phyloP scores from a whole-genome alignment of 37 sponge, comb jelly and placozoan genomes.

The Chondrilla cf. caribensis region DNA sequence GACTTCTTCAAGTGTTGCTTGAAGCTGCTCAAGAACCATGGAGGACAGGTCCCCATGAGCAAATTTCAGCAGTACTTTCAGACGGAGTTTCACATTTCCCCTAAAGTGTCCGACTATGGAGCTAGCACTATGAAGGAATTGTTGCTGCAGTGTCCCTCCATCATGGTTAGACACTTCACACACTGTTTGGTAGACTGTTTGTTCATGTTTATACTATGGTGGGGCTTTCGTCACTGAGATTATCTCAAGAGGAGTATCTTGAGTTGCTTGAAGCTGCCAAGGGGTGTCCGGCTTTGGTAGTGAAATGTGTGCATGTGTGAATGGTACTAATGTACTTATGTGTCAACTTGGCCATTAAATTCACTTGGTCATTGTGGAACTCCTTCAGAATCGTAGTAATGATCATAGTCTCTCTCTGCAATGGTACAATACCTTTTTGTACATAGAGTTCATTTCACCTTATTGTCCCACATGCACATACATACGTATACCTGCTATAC shows the following conservation, averaged over 20 bases:
- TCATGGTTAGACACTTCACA: neutral
- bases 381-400: too few relatives aligned
- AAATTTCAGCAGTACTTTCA: slow-evolving; percentile 72
- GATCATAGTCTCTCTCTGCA: too few relatives aligned
- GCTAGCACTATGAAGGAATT: neutral
- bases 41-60: neutral
- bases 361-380: too few relatives aligned
- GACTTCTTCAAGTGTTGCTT: neutral
- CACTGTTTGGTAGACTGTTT: neutral
- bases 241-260: neutral
- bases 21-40: neutral
- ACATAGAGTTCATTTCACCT: too few relatives aligned
- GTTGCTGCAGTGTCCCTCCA: slow-evolving; percentile 9
- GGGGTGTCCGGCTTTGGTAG: neutral
- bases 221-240: neutral
- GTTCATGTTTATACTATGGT: neutral
- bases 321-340: too few relatives aligned
- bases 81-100: slow-evolving; percentile 54
- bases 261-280: neutral
- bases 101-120: slow-evolving; percentile 56
- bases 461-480: neutral
- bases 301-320: neutral
- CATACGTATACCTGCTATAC: neutral
- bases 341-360: too few relatives aligned
- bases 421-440: too few relatives aligned